phyloP scores from a whole-genome alignment of 2,888 invertebrate genomes.

The Rhingia rostrata region DNA sequence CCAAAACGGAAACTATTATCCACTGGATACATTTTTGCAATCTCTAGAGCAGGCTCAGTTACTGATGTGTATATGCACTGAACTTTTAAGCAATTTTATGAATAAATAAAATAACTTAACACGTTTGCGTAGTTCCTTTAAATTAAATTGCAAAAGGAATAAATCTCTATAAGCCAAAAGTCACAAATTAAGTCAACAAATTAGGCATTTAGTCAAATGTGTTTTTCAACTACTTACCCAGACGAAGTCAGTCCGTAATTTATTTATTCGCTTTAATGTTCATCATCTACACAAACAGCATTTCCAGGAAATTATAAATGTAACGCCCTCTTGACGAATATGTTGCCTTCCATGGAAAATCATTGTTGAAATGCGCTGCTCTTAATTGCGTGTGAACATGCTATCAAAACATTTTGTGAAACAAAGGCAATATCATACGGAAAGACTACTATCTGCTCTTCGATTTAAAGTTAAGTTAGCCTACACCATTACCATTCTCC shows the following conservation, averaged over 20 bases:
- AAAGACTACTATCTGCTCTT: conserved; percentile 7
- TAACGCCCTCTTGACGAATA: conserved; percentile 43
- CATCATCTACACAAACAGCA: conserved; percentile 46
- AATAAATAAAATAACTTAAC: too few species aligned
- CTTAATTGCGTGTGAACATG: conserved; percentile 63
- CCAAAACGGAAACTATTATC: too few species aligned
- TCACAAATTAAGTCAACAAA: too few species aligned
- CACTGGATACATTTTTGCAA: too few species aligned
- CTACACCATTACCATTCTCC: conserved; percentile 21
- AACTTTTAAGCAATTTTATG: too few species aligned
- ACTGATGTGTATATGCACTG: too few species aligned
- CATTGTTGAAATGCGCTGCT: conserved; percentile 45
- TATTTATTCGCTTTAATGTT: conserved; percentile 39
- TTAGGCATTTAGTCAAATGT: neutral
- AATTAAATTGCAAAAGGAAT: too few species aligned
- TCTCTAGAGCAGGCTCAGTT: too few species aligned
- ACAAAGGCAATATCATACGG: neutral
- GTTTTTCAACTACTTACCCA: neutral
- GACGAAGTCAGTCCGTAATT: conserved; percentile 29
- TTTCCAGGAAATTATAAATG: conserved; percentile 37
- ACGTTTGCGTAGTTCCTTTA: too few species aligned
- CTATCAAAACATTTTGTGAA: conserved; percentile 58
- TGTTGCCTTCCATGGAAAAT: conserved; percentile 26
- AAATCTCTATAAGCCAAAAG: too few species aligned
- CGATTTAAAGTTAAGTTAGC: too few species aligned